A percentile compares a stretch with the other conserved stretches of the same genome.
Conservation (phyloP, 2,113 vertebrate species). For the Myotis davidii region DNA sequence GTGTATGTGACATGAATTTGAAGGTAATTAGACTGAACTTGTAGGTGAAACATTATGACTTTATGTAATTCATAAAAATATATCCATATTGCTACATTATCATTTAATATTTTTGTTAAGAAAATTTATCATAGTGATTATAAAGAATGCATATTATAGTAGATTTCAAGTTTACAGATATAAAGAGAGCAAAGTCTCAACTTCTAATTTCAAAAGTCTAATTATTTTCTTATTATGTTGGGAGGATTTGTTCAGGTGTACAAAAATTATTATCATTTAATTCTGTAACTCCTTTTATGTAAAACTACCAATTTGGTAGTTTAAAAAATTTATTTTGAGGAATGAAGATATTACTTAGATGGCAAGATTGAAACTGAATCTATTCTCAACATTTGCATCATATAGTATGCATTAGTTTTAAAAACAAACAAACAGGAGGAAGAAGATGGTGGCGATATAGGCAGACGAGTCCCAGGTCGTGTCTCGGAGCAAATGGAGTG, state of each 20-base stretch:
- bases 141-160: not conserved
- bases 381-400: not conserved
- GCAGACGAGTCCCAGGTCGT: too few species aligned
- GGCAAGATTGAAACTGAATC: not conserved
- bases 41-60: not conserved
- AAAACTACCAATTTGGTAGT: not conserved
- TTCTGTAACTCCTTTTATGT: not conserved
- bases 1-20: not conserved
- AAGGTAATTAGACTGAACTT: not conserved
- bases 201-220: slow-evolving; percentile 18
- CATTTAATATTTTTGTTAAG: not conserved
- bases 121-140: not conserved
- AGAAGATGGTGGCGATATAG: too few species aligned
- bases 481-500: too few species aligned
- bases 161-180: not conserved
- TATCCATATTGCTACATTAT: not conserved
- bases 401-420: not conserved
- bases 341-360: not conserved
- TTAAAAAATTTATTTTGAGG: not conserved
- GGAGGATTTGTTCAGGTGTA: not conserved
- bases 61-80: slow-evolving; percentile 2
- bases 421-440: too few species aligned
- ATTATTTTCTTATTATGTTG: not conserved
- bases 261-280: not conserved
- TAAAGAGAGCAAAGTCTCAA: not conserved